These are phyloP conservation scores for Sericinus montela DNA, from an alignment of 2,888 invertebrate species.

Conservation along the genomic window DNA sequence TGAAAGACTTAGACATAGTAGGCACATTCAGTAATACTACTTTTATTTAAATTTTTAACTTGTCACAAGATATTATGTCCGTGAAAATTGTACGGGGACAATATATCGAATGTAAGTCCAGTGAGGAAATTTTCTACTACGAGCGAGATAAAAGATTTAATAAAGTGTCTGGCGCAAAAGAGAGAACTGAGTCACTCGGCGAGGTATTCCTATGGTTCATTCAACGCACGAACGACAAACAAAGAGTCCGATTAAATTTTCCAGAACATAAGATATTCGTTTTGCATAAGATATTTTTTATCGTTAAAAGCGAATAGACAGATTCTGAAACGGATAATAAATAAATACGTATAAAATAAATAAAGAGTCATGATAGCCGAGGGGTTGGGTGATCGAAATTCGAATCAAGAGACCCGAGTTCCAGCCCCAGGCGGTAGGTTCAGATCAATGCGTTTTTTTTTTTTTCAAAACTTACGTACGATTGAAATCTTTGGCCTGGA, in stretches of 20 bases:
- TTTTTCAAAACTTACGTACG: no score
- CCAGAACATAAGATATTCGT: conserved; percentile 64
- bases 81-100: conserved; percentile 47
- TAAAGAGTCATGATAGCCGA: no score
- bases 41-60: conserved; percentile 36
- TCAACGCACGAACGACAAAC: conserved; percentile 63
- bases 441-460: no score
- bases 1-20: no score
- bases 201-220: conserved; percentile 54
- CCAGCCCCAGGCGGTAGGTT: no score
- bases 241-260: conserved; percentile 68
- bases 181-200: conserved; percentile 25
- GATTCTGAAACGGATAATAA: no score
- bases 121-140: conserved; percentile 36
- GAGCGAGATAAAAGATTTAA: conserved; percentile 38
- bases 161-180: conserved; percentile 33
- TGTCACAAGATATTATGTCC: conserved; percentile 45
- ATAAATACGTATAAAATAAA: no score
- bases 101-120: conserved; percentile 43
- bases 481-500: no score
- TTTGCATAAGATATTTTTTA: conserved; percentile 38
- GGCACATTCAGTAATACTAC: no score
- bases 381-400: no score
- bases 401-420: no score
- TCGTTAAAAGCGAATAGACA: not conserved